Evolutionary conservation across 2,113 vertebrate genomes (phyloP).

Genomic region (Syngnathus floridae): DNA sequence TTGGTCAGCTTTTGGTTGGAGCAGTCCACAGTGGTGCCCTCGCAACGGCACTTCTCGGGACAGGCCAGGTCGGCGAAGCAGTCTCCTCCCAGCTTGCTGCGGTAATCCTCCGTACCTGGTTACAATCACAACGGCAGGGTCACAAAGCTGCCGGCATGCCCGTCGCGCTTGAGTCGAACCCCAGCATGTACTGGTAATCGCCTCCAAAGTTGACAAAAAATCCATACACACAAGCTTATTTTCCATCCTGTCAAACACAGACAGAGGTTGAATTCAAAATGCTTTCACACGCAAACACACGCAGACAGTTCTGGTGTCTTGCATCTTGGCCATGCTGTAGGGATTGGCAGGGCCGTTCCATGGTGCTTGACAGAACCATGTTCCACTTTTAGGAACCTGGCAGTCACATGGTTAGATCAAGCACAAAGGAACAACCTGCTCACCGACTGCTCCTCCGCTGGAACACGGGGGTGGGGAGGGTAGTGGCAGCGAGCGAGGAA

Average conservation of each 20-base stretch:
- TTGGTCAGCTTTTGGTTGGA: conserved; percentile 95
- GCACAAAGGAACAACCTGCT: conserved; percentile 99
- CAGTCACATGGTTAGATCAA: conserved; percentile 99
- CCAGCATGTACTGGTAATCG: conserved; percentile 13
- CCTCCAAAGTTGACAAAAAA: neutral
- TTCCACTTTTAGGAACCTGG: conserved; percentile 91
- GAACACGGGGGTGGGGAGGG: conserved; percentile 61
- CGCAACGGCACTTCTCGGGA: conserved; percentile 95
- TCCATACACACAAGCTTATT: neutral
- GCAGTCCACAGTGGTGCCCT: conserved; percentile 95
- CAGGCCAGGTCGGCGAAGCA: conserved; percentile 96
- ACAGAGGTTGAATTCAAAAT: conserved; percentile 25
- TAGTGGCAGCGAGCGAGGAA: conserved; percentile 24
- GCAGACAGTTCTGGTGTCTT: conserved; percentile 48
- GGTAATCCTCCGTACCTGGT: conserved; percentile 94
- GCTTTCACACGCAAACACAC: conserved; percentile 7
- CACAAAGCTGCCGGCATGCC: conserved; percentile 3
- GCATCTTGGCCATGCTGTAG: conserved; percentile 92
- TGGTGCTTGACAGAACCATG: conserved; percentile 99
- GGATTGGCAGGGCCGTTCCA: conserved; percentile 97
- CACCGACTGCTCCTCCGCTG: conserved; percentile 91
- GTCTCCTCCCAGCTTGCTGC: conserved; percentile 92
- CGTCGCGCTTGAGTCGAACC: conserved; percentile 3
- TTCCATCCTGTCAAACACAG: conserved; percentile 16
- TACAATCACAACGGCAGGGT: conserved; percentile 32